A percentile compares a stretch with the other conserved stretches of the same genome.
Conservation (phyloP, 35 echinoderm and acorn worm genomes). For the Ptychodera flava region DNA sequence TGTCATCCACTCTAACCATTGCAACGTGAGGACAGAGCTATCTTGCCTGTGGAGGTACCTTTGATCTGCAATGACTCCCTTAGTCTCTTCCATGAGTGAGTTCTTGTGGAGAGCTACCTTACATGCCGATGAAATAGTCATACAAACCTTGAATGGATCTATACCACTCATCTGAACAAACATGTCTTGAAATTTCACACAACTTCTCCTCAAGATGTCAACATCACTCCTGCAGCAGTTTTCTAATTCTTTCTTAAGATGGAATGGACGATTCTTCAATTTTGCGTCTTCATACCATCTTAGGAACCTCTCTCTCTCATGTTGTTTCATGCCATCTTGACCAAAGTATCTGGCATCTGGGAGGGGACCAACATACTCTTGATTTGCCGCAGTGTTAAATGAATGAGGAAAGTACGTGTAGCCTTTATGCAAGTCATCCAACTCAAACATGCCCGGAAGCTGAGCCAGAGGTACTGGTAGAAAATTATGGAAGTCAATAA, state of each 20-base stretch:
- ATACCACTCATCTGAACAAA: conserved; percentile 30
- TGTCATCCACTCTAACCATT: conserved; percentile 42
- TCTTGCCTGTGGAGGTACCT: conserved; percentile 16
- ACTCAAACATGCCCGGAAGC: conserved; percentile 48
- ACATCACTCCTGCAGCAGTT: conserved; percentile 61
- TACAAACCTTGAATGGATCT: conserved; percentile 43
- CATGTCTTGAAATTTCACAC: too few relatives aligned
- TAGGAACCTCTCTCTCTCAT: conserved; percentile 12
- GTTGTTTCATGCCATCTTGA: conserved; percentile 49
- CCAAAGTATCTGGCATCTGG: conserved; percentile 20
- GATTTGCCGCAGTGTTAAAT: conserved; percentile 43
- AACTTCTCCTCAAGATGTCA: conserved; percentile 43
- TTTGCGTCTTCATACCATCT: conserved; percentile 36
- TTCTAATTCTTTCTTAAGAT: conserved; percentile 41
- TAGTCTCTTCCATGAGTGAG: conserved; percentile 36
- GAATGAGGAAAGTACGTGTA: conserved; percentile 71
- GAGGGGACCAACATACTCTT: conserved; percentile 31
- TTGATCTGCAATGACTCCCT: conserved; percentile 36
- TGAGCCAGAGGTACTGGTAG: conserved; percentile 58
- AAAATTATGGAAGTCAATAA: too few relatives aligned
- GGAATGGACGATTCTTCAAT: conserved; percentile 30
- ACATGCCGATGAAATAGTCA: conserved; percentile 68
- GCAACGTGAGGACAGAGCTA: conserved; percentile 26
- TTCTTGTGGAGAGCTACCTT: conserved; percentile 49
- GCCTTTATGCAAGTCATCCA: conserved; percentile 55